phyloP scores from a whole-genome alignment of 2,888 invertebrate genomes.

The Monoplex corrugatus region DNA sequence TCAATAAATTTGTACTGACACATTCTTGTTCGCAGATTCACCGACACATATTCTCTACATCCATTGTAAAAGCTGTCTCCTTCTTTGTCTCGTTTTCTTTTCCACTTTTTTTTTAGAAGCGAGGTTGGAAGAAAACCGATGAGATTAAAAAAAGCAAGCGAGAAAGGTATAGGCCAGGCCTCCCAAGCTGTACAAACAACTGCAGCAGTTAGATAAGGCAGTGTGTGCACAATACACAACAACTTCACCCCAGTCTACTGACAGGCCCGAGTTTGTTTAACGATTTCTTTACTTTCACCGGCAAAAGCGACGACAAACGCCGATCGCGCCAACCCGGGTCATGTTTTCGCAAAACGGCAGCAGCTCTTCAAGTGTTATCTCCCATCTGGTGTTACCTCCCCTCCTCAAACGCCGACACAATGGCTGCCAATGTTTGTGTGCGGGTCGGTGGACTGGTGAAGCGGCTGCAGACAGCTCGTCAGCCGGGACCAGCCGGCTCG shows the following conservation, averaged over 20 bases:
- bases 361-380: background rate
- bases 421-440: background rate
- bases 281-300: background rate
- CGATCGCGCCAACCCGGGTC: background rate
- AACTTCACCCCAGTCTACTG: too few relatives aligned
- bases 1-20: too few relatives aligned
- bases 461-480: too few relatives aligned
- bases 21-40: too few relatives aligned
- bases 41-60: too few relatives aligned
- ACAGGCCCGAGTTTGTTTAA: background rate
- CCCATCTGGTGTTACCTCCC: background rate
- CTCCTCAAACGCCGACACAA: background rate
- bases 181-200: background rate
- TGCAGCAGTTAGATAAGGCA: slow-evolving; percentile 11
- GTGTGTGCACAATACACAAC: background rate
- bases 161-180: too few relatives aligned
- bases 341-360: background rate
- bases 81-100: too few relatives aligned
- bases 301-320: slow-evolving; percentile 16
- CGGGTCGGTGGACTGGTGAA: too few relatives aligned
- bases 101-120: background rate
- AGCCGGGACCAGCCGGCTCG: too few relatives aligned
- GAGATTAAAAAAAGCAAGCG: too few relatives aligned
- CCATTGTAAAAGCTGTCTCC: too few relatives aligned
- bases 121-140: too few relatives aligned